A percentile compares a stretch with the other conserved stretches of the same genome.
Conservation (phyloP, 2,113 vertebrate genomes). For the Campylomormyrus numenius region DNA sequence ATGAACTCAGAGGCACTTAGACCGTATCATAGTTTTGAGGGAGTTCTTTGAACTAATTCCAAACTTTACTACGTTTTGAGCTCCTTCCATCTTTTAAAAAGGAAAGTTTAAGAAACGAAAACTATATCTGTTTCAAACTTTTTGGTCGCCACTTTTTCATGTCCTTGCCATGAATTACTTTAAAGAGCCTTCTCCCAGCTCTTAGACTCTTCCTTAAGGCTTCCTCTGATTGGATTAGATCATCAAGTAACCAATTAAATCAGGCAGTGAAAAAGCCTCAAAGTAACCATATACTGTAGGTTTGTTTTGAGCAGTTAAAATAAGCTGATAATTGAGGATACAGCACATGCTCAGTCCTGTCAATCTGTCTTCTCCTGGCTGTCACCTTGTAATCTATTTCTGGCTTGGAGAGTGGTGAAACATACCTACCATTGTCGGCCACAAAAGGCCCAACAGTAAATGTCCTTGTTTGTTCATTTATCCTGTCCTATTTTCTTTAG, state of each 20-base stretch:
- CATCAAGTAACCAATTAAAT: neutral
- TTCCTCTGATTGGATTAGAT: neutral
- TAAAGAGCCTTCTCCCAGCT: neutral
- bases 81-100: neutral
- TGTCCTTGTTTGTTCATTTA: neutral
- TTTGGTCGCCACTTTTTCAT: neutral
- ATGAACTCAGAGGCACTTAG: neutral
- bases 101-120: neutral
- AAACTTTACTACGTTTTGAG: neutral
- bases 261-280: neutral
- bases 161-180: neutral
- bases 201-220: neutral
- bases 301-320: neutral
- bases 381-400: neutral
- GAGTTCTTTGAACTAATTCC: neutral
- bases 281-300: neutral
- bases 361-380: neutral
- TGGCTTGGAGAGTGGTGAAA: neutral
- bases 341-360: neutral
- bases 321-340: neutral
- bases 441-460: neutral
- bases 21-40: neutral
- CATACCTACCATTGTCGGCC: neutral
- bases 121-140: neutral
- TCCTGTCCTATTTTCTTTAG: neutral